These are phyloP conservation scores for Micrasema minimum DNA, from an alignment of 1,140 invertebrate species.

Conservation along the genomic window DNA sequence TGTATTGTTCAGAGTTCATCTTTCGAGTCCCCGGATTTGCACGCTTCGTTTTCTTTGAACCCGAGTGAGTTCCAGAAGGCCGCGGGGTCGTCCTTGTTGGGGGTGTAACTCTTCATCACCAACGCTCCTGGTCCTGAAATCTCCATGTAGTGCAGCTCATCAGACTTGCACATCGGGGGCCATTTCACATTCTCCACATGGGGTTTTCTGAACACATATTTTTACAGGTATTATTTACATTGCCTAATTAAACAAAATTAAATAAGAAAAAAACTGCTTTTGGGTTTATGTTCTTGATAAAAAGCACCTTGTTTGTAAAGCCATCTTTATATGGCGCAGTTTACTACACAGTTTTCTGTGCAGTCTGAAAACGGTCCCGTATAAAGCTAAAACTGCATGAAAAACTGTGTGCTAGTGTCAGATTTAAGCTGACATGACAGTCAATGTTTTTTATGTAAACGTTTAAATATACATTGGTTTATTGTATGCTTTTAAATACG, in stretches of 20 bases:
- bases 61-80: conserved; percentile 69
- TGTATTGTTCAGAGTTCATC: conserved; percentile 60
- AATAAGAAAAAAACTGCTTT: not conserved
- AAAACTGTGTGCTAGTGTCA: too few species aligned
- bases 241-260: not conserved
- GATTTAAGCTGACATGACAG: too few species aligned
- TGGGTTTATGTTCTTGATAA: too few species aligned
- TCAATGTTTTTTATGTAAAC: too few species aligned
- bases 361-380: too few species aligned
- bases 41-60: conserved; percentile 68
- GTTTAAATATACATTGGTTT: too few species aligned
- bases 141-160: conserved; percentile 66
- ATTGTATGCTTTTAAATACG: too few species aligned
- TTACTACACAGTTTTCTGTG: too few species aligned
- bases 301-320: too few species aligned
- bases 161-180: conserved; percentile 50
- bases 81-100: conserved; percentile 59
- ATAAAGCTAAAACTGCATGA: too few species aligned
- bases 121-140: conserved; percentile 63
- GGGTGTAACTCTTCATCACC: conserved; percentile 61
- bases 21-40: conserved; percentile 42
- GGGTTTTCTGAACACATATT: not conserved
- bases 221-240: not conserved
- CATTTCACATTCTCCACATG: conserved; percentile 8
- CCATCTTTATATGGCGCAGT: too few species aligned